Evolutionary conservation across 2,797 vertebrate genomes (phyloP).

Genomic region (Parauchenoglanis ngamensis): DNA sequence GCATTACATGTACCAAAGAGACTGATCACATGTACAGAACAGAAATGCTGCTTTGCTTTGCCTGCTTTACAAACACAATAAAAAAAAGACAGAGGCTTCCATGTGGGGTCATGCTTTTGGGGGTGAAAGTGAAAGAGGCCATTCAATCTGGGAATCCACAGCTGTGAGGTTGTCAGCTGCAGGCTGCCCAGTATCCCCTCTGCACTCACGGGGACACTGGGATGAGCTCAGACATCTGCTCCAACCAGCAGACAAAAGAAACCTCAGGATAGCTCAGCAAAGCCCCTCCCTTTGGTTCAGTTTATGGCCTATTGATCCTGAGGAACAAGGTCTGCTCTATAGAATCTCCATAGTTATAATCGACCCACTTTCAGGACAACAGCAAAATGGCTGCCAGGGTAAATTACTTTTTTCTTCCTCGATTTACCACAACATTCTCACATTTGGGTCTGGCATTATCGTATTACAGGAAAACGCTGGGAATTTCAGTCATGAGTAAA

Average conservation of each 20-base stretch:
- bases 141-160: slow-evolving; percentile 67
- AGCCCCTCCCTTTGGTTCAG: slow-evolving; percentile 25
- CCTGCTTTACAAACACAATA: slow-evolving; percentile 8
- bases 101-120: slow-evolving; percentile 30
- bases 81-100: slow-evolving; percentile 26
- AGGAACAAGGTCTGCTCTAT: neutral
- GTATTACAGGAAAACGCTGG: slow-evolving; percentile 35
- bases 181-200: slow-evolving; percentile 56
- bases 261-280: slow-evolving; percentile 27
- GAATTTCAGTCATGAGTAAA: slow-evolving; percentile 26
- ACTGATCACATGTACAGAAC: neutral
- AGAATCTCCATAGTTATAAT: slow-evolving; percentile 14
- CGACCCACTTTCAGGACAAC: neutral
- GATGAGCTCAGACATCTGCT: slow-evolving; percentile 70
- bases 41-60: neutral
- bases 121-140: slow-evolving; percentile 61
- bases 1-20: neutral
- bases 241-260: slow-evolving; percentile 55
- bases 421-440: slow-evolving; percentile 15
- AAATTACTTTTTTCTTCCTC: slow-evolving; percentile 23
- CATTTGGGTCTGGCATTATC: slow-evolving; percentile 40
- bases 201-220: slow-evolving; percentile 42
- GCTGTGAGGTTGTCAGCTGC: slow-evolving; percentile 65
- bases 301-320: slow-evolving; percentile 41
- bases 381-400: neutral